Evolutionary conservation across 1,140 invertebrate species (phyloP).

Genomic region (Caenorhabditis latens): DNA sequence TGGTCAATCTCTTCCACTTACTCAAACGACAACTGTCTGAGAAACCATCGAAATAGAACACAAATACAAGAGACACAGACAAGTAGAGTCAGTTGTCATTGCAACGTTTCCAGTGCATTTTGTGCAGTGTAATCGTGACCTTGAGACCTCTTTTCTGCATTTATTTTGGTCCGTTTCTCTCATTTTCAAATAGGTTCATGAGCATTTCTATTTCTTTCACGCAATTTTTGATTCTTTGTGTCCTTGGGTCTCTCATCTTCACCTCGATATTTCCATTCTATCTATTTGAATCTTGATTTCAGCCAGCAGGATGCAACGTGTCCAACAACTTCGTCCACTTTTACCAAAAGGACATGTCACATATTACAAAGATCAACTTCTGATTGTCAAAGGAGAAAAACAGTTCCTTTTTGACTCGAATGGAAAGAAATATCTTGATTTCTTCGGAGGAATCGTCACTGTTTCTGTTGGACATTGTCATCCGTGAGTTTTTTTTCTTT

Average conservation of each 20-base stretch:
- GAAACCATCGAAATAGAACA: background rate
- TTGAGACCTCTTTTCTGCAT: background rate
- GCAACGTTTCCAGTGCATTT: conserved; percentile 16
- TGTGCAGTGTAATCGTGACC: conserved; percentile 14
- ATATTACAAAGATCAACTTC: conserved; percentile 85
- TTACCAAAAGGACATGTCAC: conserved; percentile 82
- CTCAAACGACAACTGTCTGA: conserved; percentile 37
- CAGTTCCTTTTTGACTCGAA: conserved; percentile 92
- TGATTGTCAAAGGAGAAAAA: conserved; percentile 88
- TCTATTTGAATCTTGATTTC: background rate
- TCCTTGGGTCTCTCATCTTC: background rate
- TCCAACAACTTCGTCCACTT: conserved; percentile 65
- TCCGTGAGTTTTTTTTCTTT: conserved; percentile 85
- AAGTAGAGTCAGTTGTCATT: background rate
- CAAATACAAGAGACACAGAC: background rate
- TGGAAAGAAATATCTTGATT: conserved; percentile 89
- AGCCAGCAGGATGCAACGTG: conserved; percentile 63
- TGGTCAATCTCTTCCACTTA: background rate
- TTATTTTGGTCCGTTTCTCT: background rate
- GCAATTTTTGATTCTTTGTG: background rate
- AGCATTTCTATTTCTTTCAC: background rate
- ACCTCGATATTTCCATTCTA: background rate
- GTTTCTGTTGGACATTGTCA: conserved; percentile 97
- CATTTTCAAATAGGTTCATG: too few species aligned
- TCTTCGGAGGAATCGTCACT: conserved; percentile 93